Conservation (phyloP, 2,888 invertebrate species). For the Crioceris asparagi region DNA sequence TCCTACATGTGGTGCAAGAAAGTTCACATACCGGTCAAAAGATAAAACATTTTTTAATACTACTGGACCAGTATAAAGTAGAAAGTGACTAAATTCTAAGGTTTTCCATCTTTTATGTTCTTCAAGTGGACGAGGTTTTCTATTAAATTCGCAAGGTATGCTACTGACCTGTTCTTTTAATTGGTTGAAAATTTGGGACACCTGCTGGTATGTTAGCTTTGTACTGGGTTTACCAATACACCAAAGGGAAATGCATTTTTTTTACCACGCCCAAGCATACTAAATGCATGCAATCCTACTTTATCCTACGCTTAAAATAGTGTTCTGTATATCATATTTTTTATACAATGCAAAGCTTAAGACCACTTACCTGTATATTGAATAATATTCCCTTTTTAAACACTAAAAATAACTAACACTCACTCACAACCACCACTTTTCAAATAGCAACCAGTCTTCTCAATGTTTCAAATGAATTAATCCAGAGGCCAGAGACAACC, state of each 20-base stretch:
- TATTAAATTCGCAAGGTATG: slow-evolving; percentile 9
- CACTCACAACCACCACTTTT: too few relatives aligned
- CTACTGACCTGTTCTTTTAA: slow-evolving; percentile 3
- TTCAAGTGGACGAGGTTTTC: slow-evolving; percentile 8
- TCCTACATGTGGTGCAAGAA: slow-evolving; percentile 10
- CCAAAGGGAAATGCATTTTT: background rate
- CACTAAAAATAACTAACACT: too few relatives aligned
- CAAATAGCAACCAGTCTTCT: too few relatives aligned
- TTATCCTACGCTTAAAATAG: too few relatives aligned
- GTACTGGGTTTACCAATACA: slow-evolving; percentile 4
- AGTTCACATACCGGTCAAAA: slow-evolving; percentile 7
- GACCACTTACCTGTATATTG: too few relatives aligned
- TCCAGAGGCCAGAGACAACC: too few relatives aligned
- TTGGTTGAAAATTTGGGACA: slow-evolving; percentile 4
- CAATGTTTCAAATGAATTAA: too few relatives aligned
- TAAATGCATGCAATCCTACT: slow-evolving; percentile 2
- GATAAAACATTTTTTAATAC: slow-evolving; percentile 7
- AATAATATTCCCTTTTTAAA: too few relatives aligned
- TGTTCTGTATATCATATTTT: too few relatives aligned
- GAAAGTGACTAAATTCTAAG: slow-evolving; percentile 8
- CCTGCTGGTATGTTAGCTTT: background rate
- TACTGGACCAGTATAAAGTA: slow-evolving; percentile 10
- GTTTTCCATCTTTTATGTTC: slow-evolving; percentile 11
- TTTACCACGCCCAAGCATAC: background rate
- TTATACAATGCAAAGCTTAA: too few relatives aligned